Conservation (phyloP, 2,797 vertebrate species). For the Myotis vivesi region DNA sequence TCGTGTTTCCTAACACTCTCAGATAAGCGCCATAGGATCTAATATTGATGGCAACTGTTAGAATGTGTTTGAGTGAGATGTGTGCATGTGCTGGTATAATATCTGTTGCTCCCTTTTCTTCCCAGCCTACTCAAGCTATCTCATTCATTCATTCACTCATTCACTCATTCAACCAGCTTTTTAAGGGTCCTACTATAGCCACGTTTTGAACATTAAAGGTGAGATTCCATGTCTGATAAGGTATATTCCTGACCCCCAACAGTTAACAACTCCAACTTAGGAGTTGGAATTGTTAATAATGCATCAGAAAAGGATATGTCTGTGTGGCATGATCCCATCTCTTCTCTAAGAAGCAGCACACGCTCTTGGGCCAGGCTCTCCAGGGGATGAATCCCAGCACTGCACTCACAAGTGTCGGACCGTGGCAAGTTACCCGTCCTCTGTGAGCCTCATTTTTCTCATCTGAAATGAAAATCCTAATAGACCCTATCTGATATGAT, state of each 20-base stretch:
- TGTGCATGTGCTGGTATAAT: not conserved
- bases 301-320: slow-evolving; percentile 25
- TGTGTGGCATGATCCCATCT: not conserved
- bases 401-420: not conserved
- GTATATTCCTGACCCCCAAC: not conserved
- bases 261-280: not conserved
- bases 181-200: not conserved
- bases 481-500: not conserved
- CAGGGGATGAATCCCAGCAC: not conserved
- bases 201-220: not conserved
- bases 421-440: not conserved
- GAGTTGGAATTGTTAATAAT: not conserved
- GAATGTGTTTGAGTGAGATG: not conserved
- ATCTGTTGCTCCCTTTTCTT: not conserved
- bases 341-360: slow-evolving; percentile 1
- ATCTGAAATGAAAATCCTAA: not conserved
- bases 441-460: not conserved
- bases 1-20: slow-evolving; percentile 18
- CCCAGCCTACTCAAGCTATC: not conserved
- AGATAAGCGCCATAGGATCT: slow-evolving; percentile 7
- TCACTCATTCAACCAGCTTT: not conserved
- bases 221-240: not conserved
- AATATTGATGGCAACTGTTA: not conserved
- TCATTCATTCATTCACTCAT: not conserved
- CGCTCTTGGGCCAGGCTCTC: not conserved